Evolutionary conservation across 2,888 invertebrate genomes (phyloP).

Genomic region (Ametastegia equiseti): DNA sequence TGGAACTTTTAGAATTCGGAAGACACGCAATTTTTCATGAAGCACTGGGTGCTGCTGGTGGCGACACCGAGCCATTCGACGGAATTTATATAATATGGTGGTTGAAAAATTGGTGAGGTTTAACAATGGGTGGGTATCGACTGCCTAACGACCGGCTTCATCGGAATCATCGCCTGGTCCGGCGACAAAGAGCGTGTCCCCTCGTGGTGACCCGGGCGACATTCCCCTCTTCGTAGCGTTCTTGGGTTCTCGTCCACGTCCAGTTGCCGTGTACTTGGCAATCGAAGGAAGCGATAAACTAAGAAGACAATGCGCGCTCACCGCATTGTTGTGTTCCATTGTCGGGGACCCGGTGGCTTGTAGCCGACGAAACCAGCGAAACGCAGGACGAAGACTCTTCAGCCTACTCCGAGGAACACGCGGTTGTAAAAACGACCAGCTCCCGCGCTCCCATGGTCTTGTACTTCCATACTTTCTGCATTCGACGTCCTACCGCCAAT

Average conservation of each 20-base stretch:
- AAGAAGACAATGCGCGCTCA: constrained; percentile 69
- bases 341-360: constrained; percentile 58
- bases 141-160: constrained; percentile 34
- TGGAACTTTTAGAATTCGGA: too few relatives aligned
- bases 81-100: neutral
- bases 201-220: constrained; percentile 41
- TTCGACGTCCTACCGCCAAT: constrained; percentile 25
- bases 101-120: constrained; percentile 1
- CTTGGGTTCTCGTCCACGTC: constrained; percentile 38
- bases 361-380: constrained; percentile 33
- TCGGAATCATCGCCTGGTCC: constrained; percentile 14
- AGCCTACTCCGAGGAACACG: constrained; percentile 13
- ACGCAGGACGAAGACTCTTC: constrained; percentile 34
- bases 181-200: constrained; percentile 50
- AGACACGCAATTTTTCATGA: too few relatives aligned
- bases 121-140: constrained; percentile 31
- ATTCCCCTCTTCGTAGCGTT: constrained; percentile 8
- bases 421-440: constrained; percentile 29
- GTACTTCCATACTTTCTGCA: constrained; percentile 43
- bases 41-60: constrained; percentile 11
- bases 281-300: constrained; percentile 73
- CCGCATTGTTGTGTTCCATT: constrained; percentile 56
- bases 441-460: constrained; percentile 10
- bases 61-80: neutral
- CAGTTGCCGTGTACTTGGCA: constrained; percentile 68